Conservation (phyloP, 2,113 vertebrate genomes). For the mouse (Mus musculus) region DNA sequence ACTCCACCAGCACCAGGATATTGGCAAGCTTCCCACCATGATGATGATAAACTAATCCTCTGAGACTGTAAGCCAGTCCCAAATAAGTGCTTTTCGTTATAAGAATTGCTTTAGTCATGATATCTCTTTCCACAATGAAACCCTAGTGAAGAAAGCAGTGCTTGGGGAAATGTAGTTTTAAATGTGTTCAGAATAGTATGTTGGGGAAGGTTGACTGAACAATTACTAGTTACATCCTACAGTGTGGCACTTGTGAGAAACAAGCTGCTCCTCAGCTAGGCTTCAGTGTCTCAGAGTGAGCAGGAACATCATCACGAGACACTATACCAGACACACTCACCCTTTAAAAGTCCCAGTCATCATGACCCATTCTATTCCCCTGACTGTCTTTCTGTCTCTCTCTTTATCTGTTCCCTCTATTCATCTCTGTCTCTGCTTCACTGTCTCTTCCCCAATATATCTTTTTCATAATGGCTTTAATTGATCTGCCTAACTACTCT, state of each 20-base stretch:
- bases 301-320: background rate
- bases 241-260: background rate
- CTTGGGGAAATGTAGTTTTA: background rate
- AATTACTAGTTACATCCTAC: background rate
- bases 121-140: background rate
- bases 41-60: background rate
- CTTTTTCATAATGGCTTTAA: background rate
- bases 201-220: background rate
- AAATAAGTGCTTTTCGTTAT: background rate
- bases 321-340: background rate
- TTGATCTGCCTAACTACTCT: background rate
- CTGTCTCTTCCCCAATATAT: background rate
- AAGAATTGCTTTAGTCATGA: background rate
- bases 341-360: background rate
- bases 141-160: background rate
- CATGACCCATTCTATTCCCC: background rate
- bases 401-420: background rate
- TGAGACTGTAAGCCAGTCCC: background rate
- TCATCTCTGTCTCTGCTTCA: background rate
- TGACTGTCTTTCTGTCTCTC: background rate
- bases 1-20: background rate
- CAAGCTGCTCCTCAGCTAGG: background rate
- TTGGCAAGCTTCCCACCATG: background rate
- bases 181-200: background rate
- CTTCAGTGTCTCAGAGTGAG: background rate